Conservation (phyloP, 2,797 vertebrate species). For the Urosaurus nigricauda region DNA sequence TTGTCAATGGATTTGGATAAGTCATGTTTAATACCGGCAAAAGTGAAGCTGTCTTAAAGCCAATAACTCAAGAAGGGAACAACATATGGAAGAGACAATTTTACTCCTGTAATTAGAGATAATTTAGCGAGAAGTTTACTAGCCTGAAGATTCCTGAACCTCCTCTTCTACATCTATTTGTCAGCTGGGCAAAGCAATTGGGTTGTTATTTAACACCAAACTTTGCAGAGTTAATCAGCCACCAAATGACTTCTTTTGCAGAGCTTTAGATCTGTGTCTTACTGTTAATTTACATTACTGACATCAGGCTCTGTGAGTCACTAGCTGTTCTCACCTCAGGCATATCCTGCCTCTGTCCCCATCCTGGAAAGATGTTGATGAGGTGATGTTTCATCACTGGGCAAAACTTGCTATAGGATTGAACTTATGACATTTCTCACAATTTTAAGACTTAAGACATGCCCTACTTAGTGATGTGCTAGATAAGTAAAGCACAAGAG, state of each 20-base stretch:
- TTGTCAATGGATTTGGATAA: conserved; percentile 80
- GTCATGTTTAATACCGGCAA: conserved; percentile 75
- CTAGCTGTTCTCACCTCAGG: conserved; percentile 9
- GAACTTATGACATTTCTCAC: background rate
- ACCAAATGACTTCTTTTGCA: conserved; percentile 57
- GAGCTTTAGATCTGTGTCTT: conserved; percentile 40
- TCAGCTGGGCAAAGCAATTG: conserved; percentile 61
- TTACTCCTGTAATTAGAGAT: conserved; percentile 73
- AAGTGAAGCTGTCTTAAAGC: conserved; percentile 75
- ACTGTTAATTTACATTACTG: conserved; percentile 39
- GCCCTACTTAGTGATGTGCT: background rate
- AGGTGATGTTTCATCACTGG: background rate
- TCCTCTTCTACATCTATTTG: conserved; percentile 61
- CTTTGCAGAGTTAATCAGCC: conserved; percentile 57
- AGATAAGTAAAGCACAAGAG: background rate
- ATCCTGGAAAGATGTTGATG: background rate
- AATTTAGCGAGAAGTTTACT: conserved; percentile 71
- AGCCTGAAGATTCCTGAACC: conserved; percentile 68
- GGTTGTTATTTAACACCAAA: conserved; percentile 62
- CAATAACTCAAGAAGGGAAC: conserved; percentile 75
- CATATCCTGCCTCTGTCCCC: background rate
- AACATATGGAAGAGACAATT: conserved; percentile 75
- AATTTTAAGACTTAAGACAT: background rate
- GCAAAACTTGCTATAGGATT: background rate
- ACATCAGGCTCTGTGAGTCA: conserved; percentile 3